Base-by-base conservation (phyloP, 1,140 invertebrate genomes). In the Drosophila persimilis region DNA sequence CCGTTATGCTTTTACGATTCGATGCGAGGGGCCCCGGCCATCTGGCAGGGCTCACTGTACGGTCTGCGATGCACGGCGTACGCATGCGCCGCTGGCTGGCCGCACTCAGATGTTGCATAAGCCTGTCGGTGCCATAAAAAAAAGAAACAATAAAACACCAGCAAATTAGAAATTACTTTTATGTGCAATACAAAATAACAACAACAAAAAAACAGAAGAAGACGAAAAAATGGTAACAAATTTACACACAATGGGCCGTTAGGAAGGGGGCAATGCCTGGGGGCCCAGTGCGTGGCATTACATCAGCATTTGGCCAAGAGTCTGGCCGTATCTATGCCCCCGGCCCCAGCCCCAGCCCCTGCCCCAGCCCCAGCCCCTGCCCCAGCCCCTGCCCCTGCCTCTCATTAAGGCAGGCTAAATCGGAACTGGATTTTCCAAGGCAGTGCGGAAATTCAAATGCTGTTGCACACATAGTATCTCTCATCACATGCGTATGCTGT, bases 101-200 rank as follows among this genome's bases (percentile, higher is more conserved):
- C 56, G 41, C 35, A 58, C 39, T 39, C 35, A 59, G 46, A 22
- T 50, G 67, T 84, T 84, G 69, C 77, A 86, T 85, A 86, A 85
- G 80, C 61, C 75, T 13, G 11, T 54, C 75, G 39, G 29, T 20
- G 41, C 63, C 80, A 74, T 80, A 86, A 85, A 85, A 72, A 61
- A 66, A 65, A 79, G 65, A 88, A 89, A 83, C 84, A 88, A 88
- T 88, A 88, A 89, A 88, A 88, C 83, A 79, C 67, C 74, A 86
- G 71, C 79, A 88, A 88, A 88, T 88, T 88, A 88, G 83, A 88
- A 88, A 88, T 88, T 88, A 88, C 84, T 74, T 86, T 86, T 86
- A 78, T 86, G 73, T 81, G 80, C 80, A 75, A 79, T 78, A 59
- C 60, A 43, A 74, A 46, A 29, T 41, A 47, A 62, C 45, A 54